A percentile compares a stretch with the other conserved stretches of the same genome.
Conservation (phyloP, 2,113 vertebrate genomes). For the Chamaea fasciata region DNA sequence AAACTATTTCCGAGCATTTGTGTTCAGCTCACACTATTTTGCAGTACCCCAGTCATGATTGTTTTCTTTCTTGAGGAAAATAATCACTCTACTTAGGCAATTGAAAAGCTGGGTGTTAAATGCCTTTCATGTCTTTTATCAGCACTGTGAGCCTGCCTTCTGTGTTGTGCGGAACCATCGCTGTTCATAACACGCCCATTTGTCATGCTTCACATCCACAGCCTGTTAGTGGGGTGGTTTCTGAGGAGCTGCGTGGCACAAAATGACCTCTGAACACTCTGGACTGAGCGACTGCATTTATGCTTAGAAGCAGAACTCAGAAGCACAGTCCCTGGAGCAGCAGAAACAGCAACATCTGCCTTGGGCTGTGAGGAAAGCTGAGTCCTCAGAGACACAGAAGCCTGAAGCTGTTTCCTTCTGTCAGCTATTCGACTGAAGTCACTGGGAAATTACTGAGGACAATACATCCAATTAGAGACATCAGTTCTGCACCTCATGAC, state of each 20-base stretch:
- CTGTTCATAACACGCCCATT: background rate
- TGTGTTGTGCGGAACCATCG: background rate
- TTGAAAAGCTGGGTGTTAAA: background rate
- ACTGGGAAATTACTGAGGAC: background rate
- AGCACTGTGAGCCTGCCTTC: background rate
- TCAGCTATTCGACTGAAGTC: background rate
- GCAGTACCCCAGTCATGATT: background rate
- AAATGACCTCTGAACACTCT: background rate
- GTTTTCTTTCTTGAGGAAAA: conserved; percentile 19
- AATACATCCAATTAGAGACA: background rate
- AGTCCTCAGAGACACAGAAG: background rate
- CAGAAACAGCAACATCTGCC: background rate
- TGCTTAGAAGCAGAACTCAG: background rate
- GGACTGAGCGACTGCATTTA: background rate
- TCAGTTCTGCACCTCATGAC: background rate
- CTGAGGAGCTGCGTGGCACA: background rate
- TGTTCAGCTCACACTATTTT: background rate
- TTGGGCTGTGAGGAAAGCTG: background rate
- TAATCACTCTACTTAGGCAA: background rate
- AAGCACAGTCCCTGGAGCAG: background rate
- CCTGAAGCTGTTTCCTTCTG: background rate
- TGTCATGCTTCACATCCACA: background rate
- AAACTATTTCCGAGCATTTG: conserved; percentile 21
- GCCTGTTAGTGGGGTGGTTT: background rate
- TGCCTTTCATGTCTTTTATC: background rate